Percentiles rank a stretch among this genome's conserved stretches.
Conservation (phyloP, 2,113 vertebrate genomes). For the Bothrops jararaca region DNA sequence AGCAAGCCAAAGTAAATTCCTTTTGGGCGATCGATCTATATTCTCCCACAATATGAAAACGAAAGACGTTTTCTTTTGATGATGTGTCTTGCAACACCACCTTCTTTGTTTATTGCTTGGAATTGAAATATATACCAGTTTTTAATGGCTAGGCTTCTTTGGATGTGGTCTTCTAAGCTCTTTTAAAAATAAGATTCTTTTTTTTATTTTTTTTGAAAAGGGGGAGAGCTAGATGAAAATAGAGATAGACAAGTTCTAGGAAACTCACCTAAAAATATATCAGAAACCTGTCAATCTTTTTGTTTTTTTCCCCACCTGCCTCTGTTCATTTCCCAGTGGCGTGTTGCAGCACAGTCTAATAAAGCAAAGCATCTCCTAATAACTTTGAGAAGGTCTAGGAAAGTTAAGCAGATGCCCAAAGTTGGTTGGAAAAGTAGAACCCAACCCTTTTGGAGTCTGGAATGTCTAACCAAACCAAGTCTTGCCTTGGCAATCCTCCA, state of each 20-base stretch:
- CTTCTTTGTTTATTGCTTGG: background rate
- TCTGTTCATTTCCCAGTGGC: background rate
- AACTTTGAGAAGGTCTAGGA: background rate
- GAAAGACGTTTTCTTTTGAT: constrained; percentile 48
- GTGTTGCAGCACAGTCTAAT: background rate
- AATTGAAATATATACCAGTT: background rate
- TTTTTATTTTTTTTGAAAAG: background rate
- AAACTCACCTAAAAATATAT: background rate
- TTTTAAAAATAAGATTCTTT: background rate
- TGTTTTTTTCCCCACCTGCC: background rate
- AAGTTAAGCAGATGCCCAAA: background rate
- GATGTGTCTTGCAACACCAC: background rate
- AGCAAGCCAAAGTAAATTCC: constrained; percentile 47
- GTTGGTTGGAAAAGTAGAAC: background rate
- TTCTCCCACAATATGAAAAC: constrained; percentile 54
- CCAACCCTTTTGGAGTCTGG: background rate
- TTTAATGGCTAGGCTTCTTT: background rate
- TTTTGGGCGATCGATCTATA: constrained; percentile 46
- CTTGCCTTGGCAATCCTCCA: background rate
- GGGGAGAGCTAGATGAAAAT: background rate
- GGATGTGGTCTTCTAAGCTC: background rate
- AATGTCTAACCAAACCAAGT: background rate
- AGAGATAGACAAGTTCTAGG: background rate
- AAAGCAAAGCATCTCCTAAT: background rate
- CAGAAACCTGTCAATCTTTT: background rate